Evolutionary conservation across 2,113 vertebrate species (phyloP).

Genomic region (Drymodes brunneopygia): DNA sequence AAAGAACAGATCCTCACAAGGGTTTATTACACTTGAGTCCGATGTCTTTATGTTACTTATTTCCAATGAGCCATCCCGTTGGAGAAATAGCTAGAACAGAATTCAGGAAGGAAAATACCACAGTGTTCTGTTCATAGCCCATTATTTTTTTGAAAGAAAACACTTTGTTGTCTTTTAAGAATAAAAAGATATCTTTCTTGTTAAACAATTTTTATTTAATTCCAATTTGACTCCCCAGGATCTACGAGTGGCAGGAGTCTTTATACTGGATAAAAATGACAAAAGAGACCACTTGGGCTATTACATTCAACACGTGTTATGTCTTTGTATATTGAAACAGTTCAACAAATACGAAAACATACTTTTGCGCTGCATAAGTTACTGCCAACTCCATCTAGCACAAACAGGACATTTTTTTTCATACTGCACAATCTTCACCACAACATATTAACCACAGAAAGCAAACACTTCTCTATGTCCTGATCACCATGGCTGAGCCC

Average conservation of each 20-base stretch:
- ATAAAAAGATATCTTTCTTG: background rate
- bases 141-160: background rate
- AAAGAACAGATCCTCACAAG: background rate
- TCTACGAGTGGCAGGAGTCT: background rate
- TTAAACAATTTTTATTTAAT: background rate
- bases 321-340: background rate
- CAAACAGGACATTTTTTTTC: fast-evolving
- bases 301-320: background rate
- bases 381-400: background rate
- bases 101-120: background rate
- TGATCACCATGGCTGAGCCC: background rate
- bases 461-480: background rate
- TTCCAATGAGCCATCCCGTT: background rate
- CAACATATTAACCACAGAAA: background rate
- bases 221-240: background rate
- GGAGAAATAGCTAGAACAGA: background rate
- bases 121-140: background rate
- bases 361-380: background rate
- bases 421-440: background rate
- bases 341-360: background rate
- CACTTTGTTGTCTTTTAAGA: background rate
- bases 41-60: background rate
- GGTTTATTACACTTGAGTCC: background rate
- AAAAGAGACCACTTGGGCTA: background rate
- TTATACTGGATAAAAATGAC: background rate